A percentile compares a stretch with the other conserved stretches of the same genome.
phyloP scores from a whole-genome alignment of 2,888 invertebrate species.

The Leucozona laternaria region DNA sequence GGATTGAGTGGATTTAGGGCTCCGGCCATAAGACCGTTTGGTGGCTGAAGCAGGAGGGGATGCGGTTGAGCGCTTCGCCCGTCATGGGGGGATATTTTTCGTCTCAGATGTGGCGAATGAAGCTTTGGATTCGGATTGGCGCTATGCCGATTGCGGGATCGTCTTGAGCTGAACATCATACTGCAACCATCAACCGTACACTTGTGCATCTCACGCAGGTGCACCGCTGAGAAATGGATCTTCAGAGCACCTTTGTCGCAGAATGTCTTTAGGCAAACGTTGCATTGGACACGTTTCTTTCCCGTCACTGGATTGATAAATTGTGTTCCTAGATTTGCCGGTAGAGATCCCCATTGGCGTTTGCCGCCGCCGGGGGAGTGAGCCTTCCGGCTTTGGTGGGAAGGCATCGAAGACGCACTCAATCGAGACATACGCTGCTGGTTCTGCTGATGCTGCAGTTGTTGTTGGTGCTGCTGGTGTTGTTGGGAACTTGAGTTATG shows the following conservation, averaged over 20 bases:
- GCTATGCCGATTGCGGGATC: conserved; percentile 97
- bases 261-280: conserved; percentile 99
- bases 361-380: conserved; percentile 87
- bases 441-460: conserved; percentile 75
- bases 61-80: conserved; percentile 95
- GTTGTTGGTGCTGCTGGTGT: conserved; percentile 76
- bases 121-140: conserved; percentile 99
- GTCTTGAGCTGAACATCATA: conserved; percentile 99
- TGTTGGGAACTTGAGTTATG: conserved; percentile 71
- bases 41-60: conserved; percentile 90
- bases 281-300: conserved; percentile 98
- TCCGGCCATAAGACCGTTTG: conserved; percentile 84
- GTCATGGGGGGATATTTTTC: conserved; percentile 97
- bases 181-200: conserved; percentile 99
- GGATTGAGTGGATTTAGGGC: conserved; percentile 90
- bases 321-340: conserved; percentile 93
- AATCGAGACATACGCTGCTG: conserved; percentile 78
- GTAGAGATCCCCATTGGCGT: conserved; percentile 91
- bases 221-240: conserved; percentile 99
- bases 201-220: conserved; percentile 99
- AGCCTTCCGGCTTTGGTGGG: conserved; percentile 77
- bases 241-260: conserved; percentile 99
- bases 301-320: conserved; percentile 96
- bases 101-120: conserved; percentile 96
- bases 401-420: conserved; percentile 58